Percentiles rank a stretch among this genome's conserved stretches.
Evolutionary conservation across 2,113 vertebrate genomes (phyloP).

Genomic region (Calidris pygmaea): DNA sequence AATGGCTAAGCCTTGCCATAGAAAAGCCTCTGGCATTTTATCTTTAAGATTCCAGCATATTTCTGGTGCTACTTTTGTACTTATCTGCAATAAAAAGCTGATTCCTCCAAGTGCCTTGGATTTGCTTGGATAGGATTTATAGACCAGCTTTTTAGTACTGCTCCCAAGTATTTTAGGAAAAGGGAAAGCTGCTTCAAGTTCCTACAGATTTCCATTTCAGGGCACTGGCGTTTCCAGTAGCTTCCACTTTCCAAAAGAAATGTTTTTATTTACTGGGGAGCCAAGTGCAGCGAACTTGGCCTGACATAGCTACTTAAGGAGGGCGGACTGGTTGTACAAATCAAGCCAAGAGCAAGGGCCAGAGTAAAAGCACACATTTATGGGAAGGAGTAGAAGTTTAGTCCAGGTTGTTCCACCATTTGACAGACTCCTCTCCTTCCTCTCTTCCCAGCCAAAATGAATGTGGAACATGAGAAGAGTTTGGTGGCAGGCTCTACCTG

Average conservation of each 20-base stretch:
- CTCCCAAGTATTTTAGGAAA: constrained; percentile 35
- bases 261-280: neutral
- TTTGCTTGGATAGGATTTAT: constrained; percentile 63
- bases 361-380: neutral
- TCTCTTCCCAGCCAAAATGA: neutral
- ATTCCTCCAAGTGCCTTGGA: constrained; percentile 44
- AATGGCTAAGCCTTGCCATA: constrained; percentile 6
- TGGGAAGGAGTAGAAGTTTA: neutral
- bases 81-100: constrained; percentile 58
- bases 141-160: constrained; percentile 17
- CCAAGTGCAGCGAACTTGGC: neutral
- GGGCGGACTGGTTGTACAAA: neutral
- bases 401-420: neutral
- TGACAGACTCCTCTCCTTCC: neutral
- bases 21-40: constrained; percentile 53
- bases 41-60: constrained; percentile 42
- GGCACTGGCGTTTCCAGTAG: neutral
- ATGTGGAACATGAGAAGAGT: neutral
- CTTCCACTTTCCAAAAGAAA: constrained; percentile 45
- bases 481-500: neutral
- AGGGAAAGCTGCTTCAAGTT: neutral
- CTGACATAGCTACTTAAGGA: neutral
- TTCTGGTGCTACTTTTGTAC: constrained; percentile 58
- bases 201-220: neutral
- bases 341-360: neutral